Evolutionary conservation across 2,797 vertebrate genomes (phyloP).

Genomic region (Typhlichthys eigenmanni): DNA sequence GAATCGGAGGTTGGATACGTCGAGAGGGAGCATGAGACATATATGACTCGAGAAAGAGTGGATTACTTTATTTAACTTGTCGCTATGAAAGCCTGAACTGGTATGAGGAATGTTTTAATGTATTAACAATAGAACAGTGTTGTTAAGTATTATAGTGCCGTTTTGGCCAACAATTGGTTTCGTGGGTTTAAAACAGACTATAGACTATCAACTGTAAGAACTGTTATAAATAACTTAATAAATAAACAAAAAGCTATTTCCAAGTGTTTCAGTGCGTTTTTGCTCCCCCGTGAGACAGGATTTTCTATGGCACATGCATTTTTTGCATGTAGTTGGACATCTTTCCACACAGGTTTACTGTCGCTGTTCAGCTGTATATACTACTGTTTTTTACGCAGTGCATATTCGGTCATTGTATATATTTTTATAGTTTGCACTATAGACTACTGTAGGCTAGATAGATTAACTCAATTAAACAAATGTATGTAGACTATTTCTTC

Average conservation of each 20-base stretch:
- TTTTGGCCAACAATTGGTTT: too few relatives aligned
- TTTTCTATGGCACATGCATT: conserved; percentile 57
- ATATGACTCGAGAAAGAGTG: conserved; percentile 39
- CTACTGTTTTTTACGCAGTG: background rate
- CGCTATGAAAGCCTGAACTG: conserved; percentile 62
- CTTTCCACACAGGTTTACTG: conserved; percentile 53
- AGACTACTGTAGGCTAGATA: too few relatives aligned
- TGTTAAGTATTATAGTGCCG: too few relatives aligned
- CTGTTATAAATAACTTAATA: too few relatives aligned
- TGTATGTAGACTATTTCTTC: too few relatives aligned
- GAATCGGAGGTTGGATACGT: conserved; percentile 24
- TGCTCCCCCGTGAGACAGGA: conserved; percentile 69
- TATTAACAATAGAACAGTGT: too few relatives aligned
- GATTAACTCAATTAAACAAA: too few relatives aligned
- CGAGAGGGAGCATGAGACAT: conserved; percentile 48
- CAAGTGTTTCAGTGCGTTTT: conserved; percentile 41
- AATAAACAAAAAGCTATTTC: background rate
- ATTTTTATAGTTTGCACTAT: too few relatives aligned
- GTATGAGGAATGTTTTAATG: conserved; percentile 53
- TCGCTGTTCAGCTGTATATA: conserved; percentile 53
- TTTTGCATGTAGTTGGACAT: conserved; percentile 53
- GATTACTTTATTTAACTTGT: conserved; percentile 33
- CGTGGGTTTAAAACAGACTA: too few relatives aligned
- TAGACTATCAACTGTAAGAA: too few relatives aligned
- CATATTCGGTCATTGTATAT: background rate